These are phyloP conservation scores for Lamprologus speciosus DNA, from an alignment of 2,113 vertebrate genomes.

Conservation along the genomic window DNA sequence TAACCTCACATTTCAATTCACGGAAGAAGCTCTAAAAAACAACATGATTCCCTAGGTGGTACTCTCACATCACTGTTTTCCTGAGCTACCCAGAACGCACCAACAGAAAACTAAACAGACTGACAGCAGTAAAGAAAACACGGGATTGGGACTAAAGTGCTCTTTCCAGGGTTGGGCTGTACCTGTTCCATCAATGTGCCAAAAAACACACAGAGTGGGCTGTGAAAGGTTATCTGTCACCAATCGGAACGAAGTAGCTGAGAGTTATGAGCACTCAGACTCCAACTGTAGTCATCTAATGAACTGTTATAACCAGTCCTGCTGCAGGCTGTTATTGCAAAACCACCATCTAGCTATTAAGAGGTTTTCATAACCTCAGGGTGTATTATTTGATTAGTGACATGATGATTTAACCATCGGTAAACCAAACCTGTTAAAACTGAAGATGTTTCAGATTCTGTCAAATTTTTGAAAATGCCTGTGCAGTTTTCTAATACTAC, in stretches of 20 bases:
- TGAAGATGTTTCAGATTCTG: not conserved
- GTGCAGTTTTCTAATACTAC: not conserved
- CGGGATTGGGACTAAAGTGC: not conserved
- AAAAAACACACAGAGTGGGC: conserved; percentile 30
- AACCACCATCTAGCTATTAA: not conserved
- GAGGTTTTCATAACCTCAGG: conserved; percentile 35
- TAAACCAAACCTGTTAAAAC: not conserved
- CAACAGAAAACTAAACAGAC: conserved; percentile 32
- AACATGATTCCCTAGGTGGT: conserved; percentile 12
- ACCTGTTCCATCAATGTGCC: conserved; percentile 26
- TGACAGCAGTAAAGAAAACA: conserved; percentile 35
- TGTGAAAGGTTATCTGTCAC: conserved; percentile 28
- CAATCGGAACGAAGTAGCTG: not conserved
- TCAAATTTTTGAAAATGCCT: not conserved
- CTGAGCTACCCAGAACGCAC: conserved; percentile 5
- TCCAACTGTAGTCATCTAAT: not conserved
- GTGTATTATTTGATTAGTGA: not conserved
- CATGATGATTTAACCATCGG: not conserved
- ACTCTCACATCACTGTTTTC: not conserved
- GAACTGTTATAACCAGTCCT: conserved; percentile 20
- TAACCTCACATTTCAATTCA: conserved; percentile 28
- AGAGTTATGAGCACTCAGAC: not conserved
- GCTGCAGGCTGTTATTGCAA: conserved; percentile 39
- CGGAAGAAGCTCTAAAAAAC: conserved; percentile 52
- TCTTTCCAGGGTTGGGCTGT: conserved; percentile 52